Evolutionary conservation across 2,113 vertebrate species (phyloP), one percentile per base, ranked within the genome.

Genomic region (Probosciger aterrimus): DNA sequence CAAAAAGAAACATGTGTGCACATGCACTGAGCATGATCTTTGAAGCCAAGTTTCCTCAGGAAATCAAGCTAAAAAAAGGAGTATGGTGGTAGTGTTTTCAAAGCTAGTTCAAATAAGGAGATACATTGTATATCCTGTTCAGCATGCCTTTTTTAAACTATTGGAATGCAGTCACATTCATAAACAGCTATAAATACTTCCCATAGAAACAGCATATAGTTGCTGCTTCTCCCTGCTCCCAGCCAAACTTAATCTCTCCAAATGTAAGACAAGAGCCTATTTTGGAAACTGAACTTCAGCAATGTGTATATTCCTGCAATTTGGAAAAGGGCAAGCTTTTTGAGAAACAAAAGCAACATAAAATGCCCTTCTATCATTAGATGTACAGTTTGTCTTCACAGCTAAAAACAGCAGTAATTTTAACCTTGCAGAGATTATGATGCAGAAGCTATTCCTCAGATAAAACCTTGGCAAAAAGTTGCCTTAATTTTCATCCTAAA

Each of bases 131-230:
- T 95, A 87, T 87, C 77, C 84, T 85, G 62, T 69, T 89, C 84
- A 92, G 41, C 24, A 17, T 44, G 81, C 49, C 89, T 85, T 91
- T 96, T 95, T 84, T 37, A 87, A 95, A 44, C 73, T 71, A 52
- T 49, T 57, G 89, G 95, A 96, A 96, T 96, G 89, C 15, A 10
- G 44, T 73, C 76, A 67, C 49, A 85, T 95, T 95, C 91, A 82
- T 76, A 95, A 95, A 91, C 91, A 95, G 84, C 95, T 96, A 96
- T 92, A 94, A 96, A 96, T 96, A 95, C 22, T 62, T 90, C 62
- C 74, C 84, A 87, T 46, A 92, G 89, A 95, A 96, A 90, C 84
- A 91, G 91, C 74, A 69, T 96, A 87, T 90, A 95, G 78, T 35
- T 87, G 52, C 44, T 84, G 23, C 47, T 94, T 85, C 81, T 95